Percentiles rank a stretch among this genome's conserved stretches.
phyloP scores from a whole-genome alignment of 2,888 invertebrate genomes.

The Aphidoletes aphidimyza region DNA sequence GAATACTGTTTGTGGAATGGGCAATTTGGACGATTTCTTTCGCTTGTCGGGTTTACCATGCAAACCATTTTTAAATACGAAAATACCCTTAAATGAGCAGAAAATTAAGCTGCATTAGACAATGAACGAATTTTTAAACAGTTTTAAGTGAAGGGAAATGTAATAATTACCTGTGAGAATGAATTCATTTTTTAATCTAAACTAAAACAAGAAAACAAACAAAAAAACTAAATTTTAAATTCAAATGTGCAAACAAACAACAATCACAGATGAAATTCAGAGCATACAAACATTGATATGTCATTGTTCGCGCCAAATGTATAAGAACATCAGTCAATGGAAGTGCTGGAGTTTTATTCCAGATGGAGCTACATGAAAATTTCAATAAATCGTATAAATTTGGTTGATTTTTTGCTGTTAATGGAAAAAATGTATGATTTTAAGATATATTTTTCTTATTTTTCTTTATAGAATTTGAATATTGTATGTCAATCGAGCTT shows the following conservation, averaged over 20 bases:
- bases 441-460: too few species aligned
- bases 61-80: slow-evolving; percentile 70
- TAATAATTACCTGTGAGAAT: slow-evolving; percentile 67
- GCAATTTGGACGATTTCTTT: slow-evolving; percentile 62
- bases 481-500: too few species aligned
- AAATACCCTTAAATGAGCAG: slow-evolving; percentile 65
- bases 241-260: neutral
- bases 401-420: too few species aligned
- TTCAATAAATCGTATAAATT: too few species aligned
- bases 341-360: too few species aligned
- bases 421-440: too few species aligned
- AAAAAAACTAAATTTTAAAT: slow-evolving; percentile 61
- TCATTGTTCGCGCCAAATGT: slow-evolving; percentile 4
- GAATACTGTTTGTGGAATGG: neutral
- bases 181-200: slow-evolving; percentile 67
- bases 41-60: slow-evolving; percentile 65
- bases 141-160: neutral
- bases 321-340: too few species aligned
- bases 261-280: neutral
- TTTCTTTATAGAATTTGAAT: too few species aligned
- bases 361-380: too few species aligned
- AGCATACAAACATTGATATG: neutral
- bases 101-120: slow-evolving; percentile 46
- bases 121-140: neutral
- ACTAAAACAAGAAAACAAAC: too few species aligned